Percentiles rank a stretch among this genome's conserved stretches.
Conservation (phyloP, 2,113 vertebrate species). For the Bettongia penicillata region DNA sequence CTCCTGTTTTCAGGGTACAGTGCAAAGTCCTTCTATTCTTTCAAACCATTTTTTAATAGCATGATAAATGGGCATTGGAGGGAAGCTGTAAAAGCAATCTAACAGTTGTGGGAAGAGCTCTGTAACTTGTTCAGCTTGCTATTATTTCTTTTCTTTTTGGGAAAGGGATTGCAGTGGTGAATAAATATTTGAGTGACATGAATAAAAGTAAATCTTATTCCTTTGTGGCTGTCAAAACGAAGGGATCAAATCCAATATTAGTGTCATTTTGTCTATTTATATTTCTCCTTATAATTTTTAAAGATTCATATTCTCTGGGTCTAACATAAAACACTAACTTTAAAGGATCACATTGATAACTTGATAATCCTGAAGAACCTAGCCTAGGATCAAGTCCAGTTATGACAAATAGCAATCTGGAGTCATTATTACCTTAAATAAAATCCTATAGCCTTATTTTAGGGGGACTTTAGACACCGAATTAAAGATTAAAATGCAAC, state of each 20-base stretch:
- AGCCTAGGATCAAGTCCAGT: not conserved
- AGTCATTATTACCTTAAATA: not conserved
- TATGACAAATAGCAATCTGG: not conserved
- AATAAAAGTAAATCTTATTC: not conserved
- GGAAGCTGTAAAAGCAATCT: not conserved
- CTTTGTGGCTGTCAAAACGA: not conserved
- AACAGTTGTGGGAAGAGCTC: rapidly evolving
- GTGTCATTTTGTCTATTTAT: not conserved
- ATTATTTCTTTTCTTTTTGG: rapidly evolving
- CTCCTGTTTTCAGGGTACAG: not conserved
- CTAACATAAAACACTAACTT: not conserved
- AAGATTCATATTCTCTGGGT: not conserved
- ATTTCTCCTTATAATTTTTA: not conserved
- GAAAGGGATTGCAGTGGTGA: not conserved
- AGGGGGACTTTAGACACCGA: not conserved
- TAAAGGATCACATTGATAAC: not conserved
- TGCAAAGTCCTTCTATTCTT: not conserved
- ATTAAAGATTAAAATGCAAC: not conserved
- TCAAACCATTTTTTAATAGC: not conserved
- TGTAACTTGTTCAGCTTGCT: too few species aligned
- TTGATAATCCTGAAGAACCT: not conserved
- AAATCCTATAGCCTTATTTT: not conserved
- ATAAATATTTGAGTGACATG: not conserved
- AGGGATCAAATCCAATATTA: not conserved
- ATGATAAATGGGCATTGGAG: rapidly evolving